Evolutionary conservation across 1,140 invertebrate genomes (phyloP).

Genomic region (Formica exsecta): DNA sequence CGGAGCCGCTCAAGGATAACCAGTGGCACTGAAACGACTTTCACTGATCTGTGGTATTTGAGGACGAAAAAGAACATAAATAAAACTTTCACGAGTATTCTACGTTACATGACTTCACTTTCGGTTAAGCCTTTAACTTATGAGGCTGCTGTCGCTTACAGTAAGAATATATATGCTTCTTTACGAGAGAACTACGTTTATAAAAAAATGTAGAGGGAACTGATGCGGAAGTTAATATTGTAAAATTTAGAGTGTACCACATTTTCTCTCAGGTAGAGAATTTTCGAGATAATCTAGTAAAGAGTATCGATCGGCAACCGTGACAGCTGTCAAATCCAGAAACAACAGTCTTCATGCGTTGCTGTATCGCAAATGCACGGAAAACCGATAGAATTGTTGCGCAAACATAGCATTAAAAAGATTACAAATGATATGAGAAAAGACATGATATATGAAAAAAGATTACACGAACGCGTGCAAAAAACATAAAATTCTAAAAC

Average conservation of each 20-base stretch:
- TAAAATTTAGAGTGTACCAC: not conserved
- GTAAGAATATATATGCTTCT: not conserved
- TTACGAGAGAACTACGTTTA: not conserved
- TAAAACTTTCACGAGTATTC: slow-evolving; percentile 34
- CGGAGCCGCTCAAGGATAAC: not conserved
- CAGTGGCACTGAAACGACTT: not conserved
- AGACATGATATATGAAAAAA: not conserved
- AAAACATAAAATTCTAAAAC: not conserved
- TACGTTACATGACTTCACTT: slow-evolving; percentile 32
- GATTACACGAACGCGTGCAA: not conserved
- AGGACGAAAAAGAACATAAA: slow-evolving; percentile 22
- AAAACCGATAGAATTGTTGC: not conserved
- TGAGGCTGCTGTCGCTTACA: not conserved
- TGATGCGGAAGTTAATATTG: not conserved
- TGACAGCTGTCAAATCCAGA: not conserved
- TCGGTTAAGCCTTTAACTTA: not conserved
- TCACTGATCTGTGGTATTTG: slow-evolving; percentile 9
- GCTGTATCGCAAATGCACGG: not conserved
- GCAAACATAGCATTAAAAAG: not conserved
- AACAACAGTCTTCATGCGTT: not conserved
- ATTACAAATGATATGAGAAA: not conserved
- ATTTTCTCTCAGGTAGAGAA: not conserved
- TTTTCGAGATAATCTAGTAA: not conserved
- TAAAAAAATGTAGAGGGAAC: not conserved
- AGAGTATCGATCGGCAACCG: not conserved